These are phyloP conservation scores for Geococcyx californianus DNA, from an alignment of 2,113 vertebrate species.

Conservation along the genomic window DNA sequence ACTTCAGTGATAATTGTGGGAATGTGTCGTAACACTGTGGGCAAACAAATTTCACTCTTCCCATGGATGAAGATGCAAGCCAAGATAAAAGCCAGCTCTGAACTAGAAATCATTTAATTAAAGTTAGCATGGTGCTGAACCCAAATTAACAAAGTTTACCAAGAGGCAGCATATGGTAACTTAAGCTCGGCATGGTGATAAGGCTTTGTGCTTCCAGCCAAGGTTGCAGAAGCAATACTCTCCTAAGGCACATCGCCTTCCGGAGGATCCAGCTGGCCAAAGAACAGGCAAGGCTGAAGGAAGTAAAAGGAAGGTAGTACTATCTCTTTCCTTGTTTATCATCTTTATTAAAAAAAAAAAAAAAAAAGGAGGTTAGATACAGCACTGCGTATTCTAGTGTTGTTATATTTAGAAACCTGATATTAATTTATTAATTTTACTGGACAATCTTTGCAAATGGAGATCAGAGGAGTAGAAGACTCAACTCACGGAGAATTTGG, in stretches of 20 bases:
- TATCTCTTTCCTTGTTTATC: background rate
- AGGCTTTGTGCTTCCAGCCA: background rate
- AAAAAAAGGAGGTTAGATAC: background rate
- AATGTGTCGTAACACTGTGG: background rate
- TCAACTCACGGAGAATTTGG: no score
- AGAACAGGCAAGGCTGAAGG: background rate
- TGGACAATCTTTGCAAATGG: background rate
- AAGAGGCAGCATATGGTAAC: background rate
- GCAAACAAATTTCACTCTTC: background rate
- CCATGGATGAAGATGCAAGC: background rate
- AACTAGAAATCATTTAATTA: conserved; percentile 47
- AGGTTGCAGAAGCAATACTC: background rate
- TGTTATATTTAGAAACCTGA: background rate
- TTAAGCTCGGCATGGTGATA: background rate
- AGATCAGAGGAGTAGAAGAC: background rate
- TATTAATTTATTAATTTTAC: background rate
- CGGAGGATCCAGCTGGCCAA: background rate
- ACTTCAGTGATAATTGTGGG: background rate
- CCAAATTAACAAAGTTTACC: conserved; percentile 25
- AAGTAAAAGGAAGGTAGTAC: background rate
- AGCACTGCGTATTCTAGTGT: background rate
- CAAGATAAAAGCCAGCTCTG: background rate
- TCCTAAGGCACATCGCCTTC: background rate
- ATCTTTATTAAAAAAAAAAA: background rate
- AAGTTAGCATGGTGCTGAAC: conserved; percentile 4